Evolutionary conservation across 2,888 invertebrate species (phyloP).

Genomic region (Epinotia nisella): DNA sequence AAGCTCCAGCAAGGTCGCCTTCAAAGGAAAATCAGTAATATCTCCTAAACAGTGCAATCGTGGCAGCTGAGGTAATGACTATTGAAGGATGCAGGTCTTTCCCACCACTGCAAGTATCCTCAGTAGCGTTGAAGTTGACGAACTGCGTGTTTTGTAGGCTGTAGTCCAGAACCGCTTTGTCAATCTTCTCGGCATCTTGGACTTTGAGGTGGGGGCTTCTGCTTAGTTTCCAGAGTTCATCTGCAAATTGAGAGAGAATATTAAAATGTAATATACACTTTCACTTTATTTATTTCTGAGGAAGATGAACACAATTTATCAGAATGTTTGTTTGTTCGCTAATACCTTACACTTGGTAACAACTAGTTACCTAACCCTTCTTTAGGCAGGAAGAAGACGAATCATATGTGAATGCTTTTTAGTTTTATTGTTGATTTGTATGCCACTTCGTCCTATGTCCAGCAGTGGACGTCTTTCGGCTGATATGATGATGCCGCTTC

Average conservation of each 20-base stretch:
- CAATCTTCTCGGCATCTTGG: slow-evolving; percentile 66
- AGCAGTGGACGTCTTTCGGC: no score
- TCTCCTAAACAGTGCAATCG: slow-evolving; percentile 64
- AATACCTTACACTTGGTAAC: no score
- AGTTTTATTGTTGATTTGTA: no score
- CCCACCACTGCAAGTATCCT: slow-evolving; percentile 69
- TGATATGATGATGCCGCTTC: no score
- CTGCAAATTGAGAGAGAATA: slow-evolving; percentile 55
- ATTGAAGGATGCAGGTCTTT: slow-evolving; percentile 60
- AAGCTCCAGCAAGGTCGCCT: not conserved
- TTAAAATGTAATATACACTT: no score
- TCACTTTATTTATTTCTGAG: no score
- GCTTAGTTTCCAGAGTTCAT: slow-evolving; percentile 77
- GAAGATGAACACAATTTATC: no score
- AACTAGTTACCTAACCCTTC: no score
- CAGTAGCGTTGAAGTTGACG: slow-evolving; percentile 70
- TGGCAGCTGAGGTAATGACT: slow-evolving; percentile 66
- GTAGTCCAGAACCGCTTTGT: slow-evolving; percentile 68
- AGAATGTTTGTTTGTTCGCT: no score
- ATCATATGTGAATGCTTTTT: no score
- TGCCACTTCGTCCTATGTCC: no score
- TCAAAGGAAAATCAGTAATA: slow-evolving; percentile 55
- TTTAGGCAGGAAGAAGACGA: no score
- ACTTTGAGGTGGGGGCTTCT: slow-evolving; percentile 71
- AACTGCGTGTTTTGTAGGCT: slow-evolving; percentile 65